Conservation (phyloP, 2,797 vertebrate genomes). For the Chelmon rostratus region DNA sequence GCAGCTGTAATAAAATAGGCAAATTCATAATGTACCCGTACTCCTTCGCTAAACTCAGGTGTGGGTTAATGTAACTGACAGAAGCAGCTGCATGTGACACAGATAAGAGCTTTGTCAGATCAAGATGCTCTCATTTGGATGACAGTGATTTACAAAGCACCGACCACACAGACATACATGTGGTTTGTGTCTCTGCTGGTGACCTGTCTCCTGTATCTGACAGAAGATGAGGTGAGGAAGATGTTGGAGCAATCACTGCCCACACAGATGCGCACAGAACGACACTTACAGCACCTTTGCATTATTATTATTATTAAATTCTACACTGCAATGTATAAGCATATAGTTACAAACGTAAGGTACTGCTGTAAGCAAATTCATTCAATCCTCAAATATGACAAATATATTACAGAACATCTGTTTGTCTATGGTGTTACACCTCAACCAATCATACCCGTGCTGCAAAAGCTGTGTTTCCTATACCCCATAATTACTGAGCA, state of each 20-base stretch:
- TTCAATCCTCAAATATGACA: not conserved
- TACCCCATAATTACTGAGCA: constrained; percentile 37
- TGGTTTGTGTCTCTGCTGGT: not conserved
- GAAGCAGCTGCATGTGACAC: constrained; percentile 1
- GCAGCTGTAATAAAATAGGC: constrained; percentile 2
- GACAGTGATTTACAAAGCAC: constrained; percentile 18
- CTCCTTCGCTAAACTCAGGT: constrained; percentile 8
- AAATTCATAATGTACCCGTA: not conserved
- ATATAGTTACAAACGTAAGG: not conserved
- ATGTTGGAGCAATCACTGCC: not conserved
- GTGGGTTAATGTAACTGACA: constrained; percentile 7
- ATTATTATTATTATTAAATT: not conserved
- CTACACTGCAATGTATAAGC: not conserved
- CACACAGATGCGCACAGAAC: not conserved
- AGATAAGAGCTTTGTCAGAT: constrained; percentile 27
- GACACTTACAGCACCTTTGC: constrained; percentile 2
- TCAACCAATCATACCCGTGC: not conserved
- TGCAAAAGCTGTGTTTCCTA: constrained; percentile 2
- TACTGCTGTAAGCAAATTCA: not conserved
- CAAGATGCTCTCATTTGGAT: constrained; percentile 21
- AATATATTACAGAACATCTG: not conserved
- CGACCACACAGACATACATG: not conserved
- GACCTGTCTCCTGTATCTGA: not conserved
- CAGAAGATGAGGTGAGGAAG: not conserved
- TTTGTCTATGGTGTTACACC: not conserved